These are phyloP conservation scores for Ambastaia sidthimunki DNA, from an alignment of 2,797 vertebrate species.

Conservation along the genomic window DNA sequence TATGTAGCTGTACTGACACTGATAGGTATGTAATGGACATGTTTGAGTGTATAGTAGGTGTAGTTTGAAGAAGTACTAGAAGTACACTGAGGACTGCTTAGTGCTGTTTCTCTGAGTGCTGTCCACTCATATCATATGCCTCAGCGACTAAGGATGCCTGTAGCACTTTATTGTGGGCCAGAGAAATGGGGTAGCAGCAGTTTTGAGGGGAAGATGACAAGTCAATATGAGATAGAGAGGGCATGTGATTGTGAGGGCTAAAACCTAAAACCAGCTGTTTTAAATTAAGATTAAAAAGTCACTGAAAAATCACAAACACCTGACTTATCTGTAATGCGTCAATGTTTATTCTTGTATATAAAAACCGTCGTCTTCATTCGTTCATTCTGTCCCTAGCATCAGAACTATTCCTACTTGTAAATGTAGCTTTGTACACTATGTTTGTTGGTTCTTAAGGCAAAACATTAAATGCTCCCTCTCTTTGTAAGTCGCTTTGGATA, in stretches of 20 bases:
- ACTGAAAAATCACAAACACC: no score
- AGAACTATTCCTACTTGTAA: no score
- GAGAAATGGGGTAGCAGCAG: slow-evolving; percentile 58
- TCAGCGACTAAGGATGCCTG: slow-evolving; percentile 72
- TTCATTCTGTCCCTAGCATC: no score
- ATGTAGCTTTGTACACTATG: no score
- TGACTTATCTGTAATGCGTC: no score
- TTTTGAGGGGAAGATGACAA: slow-evolving; percentile 53
- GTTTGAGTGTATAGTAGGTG: slow-evolving; percentile 2
- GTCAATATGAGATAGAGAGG: slow-evolving; percentile 31
- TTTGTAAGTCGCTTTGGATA: no score
- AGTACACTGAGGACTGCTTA: slow-evolving; percentile 48
- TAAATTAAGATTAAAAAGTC: background rate
- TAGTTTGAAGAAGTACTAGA: slow-evolving; percentile 26
- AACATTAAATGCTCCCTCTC: no score
- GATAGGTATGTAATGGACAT: background rate
- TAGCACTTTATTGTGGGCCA: slow-evolving; percentile 72
- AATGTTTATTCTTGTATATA: no score
- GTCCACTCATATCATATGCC: slow-evolving; percentile 73
- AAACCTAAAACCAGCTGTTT: slow-evolving; percentile 10
- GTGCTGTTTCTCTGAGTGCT: slow-evolving; percentile 60
- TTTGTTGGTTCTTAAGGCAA: no score
- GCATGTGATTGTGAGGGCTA: background rate
- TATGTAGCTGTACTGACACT: slow-evolving; percentile 9
- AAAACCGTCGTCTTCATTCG: no score